Evolutionary conservation across 2,888 invertebrate genomes (phyloP).

Genomic region (Troides aeacus): DNA sequence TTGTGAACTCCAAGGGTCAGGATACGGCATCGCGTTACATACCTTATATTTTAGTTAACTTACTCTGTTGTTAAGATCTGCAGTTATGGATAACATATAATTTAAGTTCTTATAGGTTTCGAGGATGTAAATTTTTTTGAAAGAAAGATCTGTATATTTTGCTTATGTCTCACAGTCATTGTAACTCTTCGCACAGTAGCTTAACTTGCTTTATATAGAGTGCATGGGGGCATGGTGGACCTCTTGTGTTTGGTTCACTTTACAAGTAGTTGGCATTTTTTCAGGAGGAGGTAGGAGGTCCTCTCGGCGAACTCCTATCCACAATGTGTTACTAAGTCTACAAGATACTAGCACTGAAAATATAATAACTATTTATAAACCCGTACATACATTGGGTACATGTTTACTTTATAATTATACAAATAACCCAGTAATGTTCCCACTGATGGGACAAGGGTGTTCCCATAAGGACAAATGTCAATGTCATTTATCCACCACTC

Average conservation of each 20-base stretch:
- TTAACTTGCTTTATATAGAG: slow-evolving; percentile 58
- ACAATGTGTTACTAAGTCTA: slow-evolving; percentile 80
- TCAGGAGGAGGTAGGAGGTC: slow-evolving; percentile 84
- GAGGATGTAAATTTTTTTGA: slow-evolving; percentile 54
- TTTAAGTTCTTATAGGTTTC: slow-evolving; percentile 48
- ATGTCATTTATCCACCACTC: too few relatives aligned
- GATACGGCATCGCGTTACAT: slow-evolving; percentile 53
- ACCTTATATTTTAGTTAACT: slow-evolving; percentile 56
- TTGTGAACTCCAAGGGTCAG: slow-evolving; percentile 46
- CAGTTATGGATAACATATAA: slow-evolving; percentile 36
- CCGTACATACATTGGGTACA: slow-evolving; percentile 35
- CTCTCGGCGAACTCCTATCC: slow-evolving; percentile 83
- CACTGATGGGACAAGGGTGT: too few relatives aligned
- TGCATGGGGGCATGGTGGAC: slow-evolving; percentile 58
- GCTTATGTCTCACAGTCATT: slow-evolving; percentile 63
- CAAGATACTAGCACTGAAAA: slow-evolving; percentile 45
- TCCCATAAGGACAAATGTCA: too few relatives aligned
- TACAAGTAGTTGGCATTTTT: slow-evolving; percentile 73
- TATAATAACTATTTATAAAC: slow-evolving; percentile 38
- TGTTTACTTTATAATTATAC: slow-evolving; percentile 34
- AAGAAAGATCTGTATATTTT: slow-evolving; percentile 76
- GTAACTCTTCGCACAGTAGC: slow-evolving; percentile 69
- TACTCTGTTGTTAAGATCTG: slow-evolving; percentile 68
- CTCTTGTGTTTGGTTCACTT: slow-evolving; percentile 41
- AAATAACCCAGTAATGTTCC: too few relatives aligned